phyloP scores from a whole-genome alignment of 2,888 invertebrate species.

The Panorpa germanica region DNA sequence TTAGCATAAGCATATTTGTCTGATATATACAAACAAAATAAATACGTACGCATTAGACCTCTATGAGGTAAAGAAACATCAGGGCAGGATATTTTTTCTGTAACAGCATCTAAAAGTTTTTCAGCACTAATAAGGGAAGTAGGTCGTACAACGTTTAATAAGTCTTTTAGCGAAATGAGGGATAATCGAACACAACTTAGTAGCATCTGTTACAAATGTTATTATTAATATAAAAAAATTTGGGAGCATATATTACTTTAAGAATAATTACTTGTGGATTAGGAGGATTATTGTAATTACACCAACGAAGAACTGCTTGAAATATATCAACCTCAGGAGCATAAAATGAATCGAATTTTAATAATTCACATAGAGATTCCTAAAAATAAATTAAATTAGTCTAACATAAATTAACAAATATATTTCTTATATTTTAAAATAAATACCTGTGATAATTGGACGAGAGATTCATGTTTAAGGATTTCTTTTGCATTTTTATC shows the following conservation, averaged over 20 bases:
- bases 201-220: slow-evolving; percentile 25
- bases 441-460: slow-evolving; percentile 58
- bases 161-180: slow-evolving; percentile 71
- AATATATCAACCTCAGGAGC: slow-evolving; percentile 93
- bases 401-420: slow-evolving; percentile 1
- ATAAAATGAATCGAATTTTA: slow-evolving; percentile 88
- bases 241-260: neutral
- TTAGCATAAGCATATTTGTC: neutral
- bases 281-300: slow-evolving; percentile 49
- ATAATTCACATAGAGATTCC: slow-evolving; percentile 64
- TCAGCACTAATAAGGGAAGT: slow-evolving; percentile 76
- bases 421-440: neutral
- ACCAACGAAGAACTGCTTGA: slow-evolving; percentile 74
- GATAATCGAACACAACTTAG: slow-evolving; percentile 59
- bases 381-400: slow-evolving; percentile 18
- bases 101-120: slow-evolving; percentile 84
- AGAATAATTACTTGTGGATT: slow-evolving; percentile 17
- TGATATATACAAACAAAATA: neutral
- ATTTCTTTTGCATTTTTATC: slow-evolving; percentile 79
- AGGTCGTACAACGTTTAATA: slow-evolving; percentile 76
- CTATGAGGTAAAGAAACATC: slow-evolving; percentile 69
- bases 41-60: slow-evolving; percentile 48
- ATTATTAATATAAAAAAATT: neutral
- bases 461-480: slow-evolving; percentile 66
- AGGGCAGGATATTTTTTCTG: slow-evolving; percentile 60